Base-by-base conservation (phyloP, 2,113 vertebrate genomes). In the Ariopsis seemanni region DNA sequence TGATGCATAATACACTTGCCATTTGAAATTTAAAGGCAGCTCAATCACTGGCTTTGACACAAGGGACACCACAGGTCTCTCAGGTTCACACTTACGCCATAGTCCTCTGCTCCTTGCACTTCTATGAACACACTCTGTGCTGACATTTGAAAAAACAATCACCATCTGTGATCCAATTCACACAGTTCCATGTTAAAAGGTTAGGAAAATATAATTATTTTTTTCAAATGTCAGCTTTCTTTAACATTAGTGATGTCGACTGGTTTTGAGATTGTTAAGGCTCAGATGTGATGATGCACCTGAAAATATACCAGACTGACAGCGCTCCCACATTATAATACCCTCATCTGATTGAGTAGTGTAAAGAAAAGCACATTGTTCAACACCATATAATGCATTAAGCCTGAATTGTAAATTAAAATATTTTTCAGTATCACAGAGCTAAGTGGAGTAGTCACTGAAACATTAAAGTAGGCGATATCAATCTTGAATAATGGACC, bases 111-210 rank as follows among this genome's bases (percentile, higher is more conserved):
- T 90, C 85, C 86, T 82, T 69, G 89, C 92, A 85, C 89, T 88
- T 91, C 89, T 89, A 79, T 14, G 2, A 86, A 67, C 86, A 89
- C 92, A 91, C 89, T 79, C 77, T 34, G 48, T 63, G 86, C 75
- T 94, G 94, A 93, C 91, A 93, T 93, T 93, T 92, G 81, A 85
- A 85, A 91, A 89, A 60, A 85, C 62, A 17, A 77, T 62, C 30
- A 87, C 92, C 93, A 92, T 92, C 91, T 93, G 93, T 85, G 90
- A 92, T 82, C 27, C 58, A 85, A 80, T 89, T 90, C 81, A 88
- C 87, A 81, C 86, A 81, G 57, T 58, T 86, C 60, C 80, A 79
- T 72, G 20, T 74, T 91, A 82, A 92, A 94, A 93, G 89, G 91
- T 92, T 90, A 92, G 90, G 52, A 87, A 83, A 91, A 88, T 89